Conservation (phyloP, 2,113 vertebrate genomes). For the Trinectes maculatus region DNA sequence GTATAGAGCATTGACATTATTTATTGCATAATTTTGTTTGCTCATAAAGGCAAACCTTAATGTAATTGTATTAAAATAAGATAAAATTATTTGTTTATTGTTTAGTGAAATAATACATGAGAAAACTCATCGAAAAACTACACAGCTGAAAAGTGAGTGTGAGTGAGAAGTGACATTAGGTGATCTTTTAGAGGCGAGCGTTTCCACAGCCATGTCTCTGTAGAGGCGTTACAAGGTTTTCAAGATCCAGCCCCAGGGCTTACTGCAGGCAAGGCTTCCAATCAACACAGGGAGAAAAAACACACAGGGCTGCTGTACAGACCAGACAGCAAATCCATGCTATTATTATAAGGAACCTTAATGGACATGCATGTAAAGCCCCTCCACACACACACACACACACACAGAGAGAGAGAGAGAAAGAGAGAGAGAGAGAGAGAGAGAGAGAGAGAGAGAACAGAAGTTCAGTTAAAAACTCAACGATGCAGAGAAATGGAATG, state of each 20-base stretch:
- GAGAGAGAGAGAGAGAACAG: no score
- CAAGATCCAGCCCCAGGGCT: slow-evolving; percentile 23
- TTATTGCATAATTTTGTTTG: no score
- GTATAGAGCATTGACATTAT: no score
- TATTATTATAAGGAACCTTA: slow-evolving; percentile 6
- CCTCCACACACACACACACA: neutral
- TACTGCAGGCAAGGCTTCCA: slow-evolving; percentile 29
- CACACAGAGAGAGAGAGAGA: no score
- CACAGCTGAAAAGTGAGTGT: no score
- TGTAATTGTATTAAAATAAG: no score
- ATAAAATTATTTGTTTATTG: no score
- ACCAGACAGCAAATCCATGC: slow-evolving; percentile 8
- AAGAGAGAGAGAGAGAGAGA: no score
- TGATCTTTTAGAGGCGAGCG: slow-evolving; percentile 3
- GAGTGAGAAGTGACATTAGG: slow-evolving; percentile 1
- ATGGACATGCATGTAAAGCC: neutral
- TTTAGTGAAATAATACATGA: no score
- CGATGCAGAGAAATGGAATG: neutral
- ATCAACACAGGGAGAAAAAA: slow-evolving; percentile 17
- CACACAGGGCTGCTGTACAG: slow-evolving; percentile 9
- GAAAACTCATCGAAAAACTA: no score
- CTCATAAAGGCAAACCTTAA: no score
- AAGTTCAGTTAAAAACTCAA: neutral
- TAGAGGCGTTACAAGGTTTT: slow-evolving; percentile 28
- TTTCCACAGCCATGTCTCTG: slow-evolving; percentile 16